phyloP scores from a whole-genome alignment of 2,888 invertebrate genomes.

The Geophilus truncorum region DNA sequence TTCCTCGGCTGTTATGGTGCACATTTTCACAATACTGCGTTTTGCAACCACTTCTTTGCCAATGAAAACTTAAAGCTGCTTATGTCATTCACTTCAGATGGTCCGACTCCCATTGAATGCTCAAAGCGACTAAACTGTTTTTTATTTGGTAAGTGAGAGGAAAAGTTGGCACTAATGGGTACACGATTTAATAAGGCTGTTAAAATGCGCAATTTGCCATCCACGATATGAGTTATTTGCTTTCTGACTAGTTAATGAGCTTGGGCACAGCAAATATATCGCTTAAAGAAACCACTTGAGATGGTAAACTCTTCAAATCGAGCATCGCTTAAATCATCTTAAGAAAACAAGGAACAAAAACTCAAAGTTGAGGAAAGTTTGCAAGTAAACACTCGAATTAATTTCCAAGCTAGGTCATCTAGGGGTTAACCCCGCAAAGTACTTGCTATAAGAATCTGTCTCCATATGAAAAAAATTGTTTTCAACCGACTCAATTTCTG shows the following conservation, averaged over 20 bases:
- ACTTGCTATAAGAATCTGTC: too few relatives aligned
- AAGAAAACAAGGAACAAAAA: neutral
- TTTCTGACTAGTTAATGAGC: neutral
- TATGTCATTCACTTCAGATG: neutral
- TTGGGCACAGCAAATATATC: neutral
- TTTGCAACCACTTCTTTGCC: neutral
- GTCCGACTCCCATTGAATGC: neutral
- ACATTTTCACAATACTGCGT: neutral
- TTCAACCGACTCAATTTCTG: neutral
- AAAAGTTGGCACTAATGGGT: neutral
- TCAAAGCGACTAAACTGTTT: neutral
- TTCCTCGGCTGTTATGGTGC: neutral
- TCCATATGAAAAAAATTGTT: neutral
- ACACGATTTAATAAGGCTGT: neutral
- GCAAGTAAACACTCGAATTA: neutral
- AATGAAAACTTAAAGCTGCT: neutral
- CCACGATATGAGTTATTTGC: neutral
- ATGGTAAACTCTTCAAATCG: neutral
- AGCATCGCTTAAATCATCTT: neutral
- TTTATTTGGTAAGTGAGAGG: neutral
- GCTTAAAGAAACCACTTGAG: neutral
- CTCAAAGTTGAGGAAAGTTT: neutral
- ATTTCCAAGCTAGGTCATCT: neutral
- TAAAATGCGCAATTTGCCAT: neutral
- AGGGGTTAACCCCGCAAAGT: neutral